phyloP scores from a whole-genome alignment of 2,113 vertebrate species.

The Sceloporus undulatus region DNA sequence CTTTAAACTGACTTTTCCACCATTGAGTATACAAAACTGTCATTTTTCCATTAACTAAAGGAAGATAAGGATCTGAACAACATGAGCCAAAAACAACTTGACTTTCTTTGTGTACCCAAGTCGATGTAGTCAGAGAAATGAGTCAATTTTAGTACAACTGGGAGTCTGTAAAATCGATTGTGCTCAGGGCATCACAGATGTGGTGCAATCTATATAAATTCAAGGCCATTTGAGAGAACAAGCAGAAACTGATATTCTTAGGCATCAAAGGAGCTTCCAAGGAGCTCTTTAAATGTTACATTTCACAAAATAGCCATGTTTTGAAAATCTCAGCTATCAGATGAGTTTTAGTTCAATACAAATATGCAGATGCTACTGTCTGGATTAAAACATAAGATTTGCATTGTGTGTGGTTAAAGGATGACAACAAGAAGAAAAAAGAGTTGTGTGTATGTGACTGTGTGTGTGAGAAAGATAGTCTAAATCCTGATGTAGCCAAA shows the following conservation, averaged over 20 bases:
- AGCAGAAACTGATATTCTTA: not conserved
- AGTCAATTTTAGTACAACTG: slow-evolving; percentile 28
- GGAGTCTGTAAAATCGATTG: slow-evolving; percentile 9
- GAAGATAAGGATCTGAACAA: slow-evolving; percentile 12
- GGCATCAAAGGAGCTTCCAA: not conserved
- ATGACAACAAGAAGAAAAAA: too few relatives aligned
- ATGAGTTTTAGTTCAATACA: not conserved
- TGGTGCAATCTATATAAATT: not conserved
- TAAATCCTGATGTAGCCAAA: not conserved
- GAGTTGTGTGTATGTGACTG: not conserved
- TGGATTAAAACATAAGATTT: not conserved
- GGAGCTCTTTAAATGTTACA: not conserved
- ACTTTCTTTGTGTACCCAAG: not conserved
- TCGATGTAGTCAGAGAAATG: not conserved
- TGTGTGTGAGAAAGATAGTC: not conserved
- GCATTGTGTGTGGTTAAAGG: not conserved
- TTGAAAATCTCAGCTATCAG: not conserved
- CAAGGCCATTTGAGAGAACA: not conserved
- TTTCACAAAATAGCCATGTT: not conserved
- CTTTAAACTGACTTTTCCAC: not conserved
- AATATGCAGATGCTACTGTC: not conserved
- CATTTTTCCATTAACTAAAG: slow-evolving; percentile 14
- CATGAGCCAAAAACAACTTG: slow-evolving; percentile 9
- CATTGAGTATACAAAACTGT: not conserved
- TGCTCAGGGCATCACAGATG: slow-evolving; percentile 30